These are phyloP conservation scores for Mechanitis messenoides DNA, from an alignment of 2,888 invertebrate genomes.

Conservation along the genomic window DNA sequence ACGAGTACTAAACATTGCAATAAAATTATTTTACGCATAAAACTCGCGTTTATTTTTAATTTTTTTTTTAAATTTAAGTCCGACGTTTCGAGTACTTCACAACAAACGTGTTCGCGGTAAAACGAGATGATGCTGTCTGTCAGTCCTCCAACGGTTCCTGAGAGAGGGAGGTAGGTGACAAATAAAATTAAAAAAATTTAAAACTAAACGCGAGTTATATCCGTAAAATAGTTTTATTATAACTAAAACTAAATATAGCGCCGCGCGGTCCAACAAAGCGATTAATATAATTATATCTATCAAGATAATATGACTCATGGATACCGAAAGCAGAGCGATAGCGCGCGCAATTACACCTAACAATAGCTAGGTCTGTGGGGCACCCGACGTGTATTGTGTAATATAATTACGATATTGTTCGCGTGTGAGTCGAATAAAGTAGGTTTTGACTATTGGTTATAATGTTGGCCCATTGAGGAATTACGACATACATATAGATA, in stretches of 20 bases:
- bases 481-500: not conserved
- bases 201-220: no score
- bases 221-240: not conserved
- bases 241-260: not conserved
- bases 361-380: slow-evolving; percentile 54
- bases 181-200: no score
- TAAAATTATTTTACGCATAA: no score
- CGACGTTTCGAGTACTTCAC: no score
- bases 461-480: slow-evolving; percentile 2
- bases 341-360: slow-evolving; percentile 27
- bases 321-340: slow-evolving; percentile 15
- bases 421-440: slow-evolving; percentile 29
- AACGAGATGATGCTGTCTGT: no score
- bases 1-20: no score
- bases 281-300: not conserved
- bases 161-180: no score
- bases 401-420: slow-evolving; percentile 43
- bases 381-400: slow-evolving; percentile 53
- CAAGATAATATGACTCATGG: slow-evolving; percentile 16
- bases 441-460: slow-evolving; percentile 18
- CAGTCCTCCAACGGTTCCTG: no score
- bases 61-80: no score
- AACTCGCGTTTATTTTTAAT: no score
- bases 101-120: no score
- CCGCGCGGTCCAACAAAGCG: not conserved